Evolutionary conservation across 2,888 invertebrate species (phyloP), one percentile per base, ranked within the genome.

Genomic region (Gnatocerus cornutus): DNA sequence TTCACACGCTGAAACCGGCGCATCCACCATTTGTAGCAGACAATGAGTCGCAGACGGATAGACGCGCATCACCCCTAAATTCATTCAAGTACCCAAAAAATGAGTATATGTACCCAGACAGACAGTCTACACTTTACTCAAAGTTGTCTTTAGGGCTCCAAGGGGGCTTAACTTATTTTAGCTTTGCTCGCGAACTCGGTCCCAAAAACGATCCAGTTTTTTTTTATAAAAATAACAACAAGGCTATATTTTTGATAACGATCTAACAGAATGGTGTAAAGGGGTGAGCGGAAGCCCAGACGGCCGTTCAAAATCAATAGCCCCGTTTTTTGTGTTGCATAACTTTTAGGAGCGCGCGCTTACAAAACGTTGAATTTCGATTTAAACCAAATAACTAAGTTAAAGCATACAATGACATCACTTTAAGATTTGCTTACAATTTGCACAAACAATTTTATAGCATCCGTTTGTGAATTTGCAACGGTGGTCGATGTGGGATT

Each of bases 11-110:
- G 41, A 52, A 33, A 53, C 65, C 65, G 69, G 69, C 69, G 69
- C 69, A 69, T 69, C 69, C 69, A 69, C 65, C 69, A 69, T 65
- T 69, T 69, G 13, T 41, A 8, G 8, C 37, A n/a, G 12, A 13
- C 41, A 3, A 2, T 12, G 13, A 41, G n/a, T 37, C 37, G 37
- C 37, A 37, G 37, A 37, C 37, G n/a, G 21, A 21, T 1, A 21
- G 21, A 21, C 21, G 9, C 37, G 37, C 37, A n/a, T 3, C 37
- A 37, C n/a, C 37, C 9, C 9, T 7, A 37, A 37, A 5, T 2
- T 21, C 4, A 21, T 21, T 21, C 37, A n/a, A 5, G 37, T n/a
- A 41, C 1, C 9, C 21, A 39, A 33, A 33, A 46, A 33, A 16
- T 48, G 68, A 68, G 68, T 68, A 63, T 53, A 67, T 63, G 68